Percentiles rank a stretch among this genome's conserved stretches.
Conservation (phyloP, 2,113 vertebrate genomes). For the Grammatotria lemairii region DNA sequence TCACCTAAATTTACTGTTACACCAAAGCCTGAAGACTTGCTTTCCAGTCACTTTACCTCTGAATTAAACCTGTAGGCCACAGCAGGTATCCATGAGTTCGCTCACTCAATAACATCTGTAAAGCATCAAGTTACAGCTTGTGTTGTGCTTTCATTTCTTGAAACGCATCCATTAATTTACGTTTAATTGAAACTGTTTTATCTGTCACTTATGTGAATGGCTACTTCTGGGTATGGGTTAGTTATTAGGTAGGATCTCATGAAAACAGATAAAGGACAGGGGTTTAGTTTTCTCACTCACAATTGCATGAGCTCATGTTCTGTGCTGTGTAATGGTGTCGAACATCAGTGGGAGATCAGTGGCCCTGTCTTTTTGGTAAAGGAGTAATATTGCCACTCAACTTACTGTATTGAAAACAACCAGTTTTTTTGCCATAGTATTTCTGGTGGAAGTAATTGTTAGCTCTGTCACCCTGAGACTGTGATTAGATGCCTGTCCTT, state of each 20-base stretch:
- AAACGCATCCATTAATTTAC: neutral
- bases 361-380: neutral
- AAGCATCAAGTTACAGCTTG: neutral
- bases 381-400: neutral
- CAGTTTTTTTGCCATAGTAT: neutral
- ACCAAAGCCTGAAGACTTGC: neutral
- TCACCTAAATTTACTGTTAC: neutral
- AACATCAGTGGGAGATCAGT: neutral
- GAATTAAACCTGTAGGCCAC: neutral
- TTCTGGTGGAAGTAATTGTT: neutral
- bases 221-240: neutral
- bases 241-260: neutral
- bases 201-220: neutral
- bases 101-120: neutral
- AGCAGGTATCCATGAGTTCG: neutral
- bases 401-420: neutral
- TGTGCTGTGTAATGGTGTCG: neutral
- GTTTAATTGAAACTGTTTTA: neutral
- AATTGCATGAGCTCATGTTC: conserved; percentile 1
- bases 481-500: neutral
- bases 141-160: neutral
- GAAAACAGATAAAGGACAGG: neutral
- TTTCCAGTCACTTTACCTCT: neutral
- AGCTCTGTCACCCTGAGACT: neutral
- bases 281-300: neutral